Evolutionary conservation across 2,888 invertebrate genomes (phyloP), one percentile per base, ranked within the genome.

Genomic region (Caenorhabditis sp.): DNA sequence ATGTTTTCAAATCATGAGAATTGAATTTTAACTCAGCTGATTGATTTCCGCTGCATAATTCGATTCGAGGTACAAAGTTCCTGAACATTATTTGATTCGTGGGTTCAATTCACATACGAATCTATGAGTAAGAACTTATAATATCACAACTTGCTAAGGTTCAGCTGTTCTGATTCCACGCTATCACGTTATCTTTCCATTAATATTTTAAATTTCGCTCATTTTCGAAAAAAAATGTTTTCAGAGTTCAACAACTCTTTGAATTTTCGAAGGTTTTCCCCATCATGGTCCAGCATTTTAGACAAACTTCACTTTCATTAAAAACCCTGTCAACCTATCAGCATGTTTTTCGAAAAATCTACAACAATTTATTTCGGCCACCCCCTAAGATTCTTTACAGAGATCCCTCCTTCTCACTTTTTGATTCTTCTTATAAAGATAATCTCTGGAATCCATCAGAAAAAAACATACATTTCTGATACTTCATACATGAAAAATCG

Each of bases 381-480:
- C 63, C 22, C 44, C 44, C 24, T 63, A 38, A 38, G 38, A 44
- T 63, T 22, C 41, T 41, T 19, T 35, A 19, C 14, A 41, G 14
- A 19, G 19, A 47, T 47, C n/a, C 16, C n/a, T 19, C 12, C 28
- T n/a, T 26, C 5, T 24, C n/a, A 63, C 63, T 47, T 28, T 47
- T 44, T 44, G 63, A 63, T 63, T 63, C 63, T n/a, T 63, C 63
- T 44, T 56, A 56, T 44, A 26, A 26, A 54, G 49, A 54, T 73
- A 73, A 54, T 63, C 73, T 51, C 28, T 56, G 38, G 44, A 16
- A 26, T 51, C 19, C 44, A 66, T 64, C 56, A 64, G 4, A 59
- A 58, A 56, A 24, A 28, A 49, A 28, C 61, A 76, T 76, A 41
- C 56, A 76, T 76, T 68, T 68, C 59, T 68, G 68, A 68, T 76